phyloP scores from a whole-genome alignment of 2,113 vertebrate genomes.

The Leptodactylus fuscus region DNA sequence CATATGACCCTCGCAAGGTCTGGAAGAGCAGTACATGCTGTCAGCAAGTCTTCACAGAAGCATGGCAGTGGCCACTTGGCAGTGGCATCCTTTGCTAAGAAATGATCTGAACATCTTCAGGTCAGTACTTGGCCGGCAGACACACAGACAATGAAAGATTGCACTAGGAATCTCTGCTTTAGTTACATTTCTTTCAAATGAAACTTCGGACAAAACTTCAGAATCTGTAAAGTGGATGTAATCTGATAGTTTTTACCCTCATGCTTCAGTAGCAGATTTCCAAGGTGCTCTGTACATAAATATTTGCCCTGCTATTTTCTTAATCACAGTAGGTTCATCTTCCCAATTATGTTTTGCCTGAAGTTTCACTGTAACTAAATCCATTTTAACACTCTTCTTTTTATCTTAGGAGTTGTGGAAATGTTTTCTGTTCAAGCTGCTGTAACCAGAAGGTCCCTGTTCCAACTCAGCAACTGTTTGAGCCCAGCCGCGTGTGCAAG shows the following conservation, averaged over 20 bases:
- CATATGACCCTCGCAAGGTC: no score
- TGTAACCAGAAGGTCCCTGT: constrained; percentile 98
- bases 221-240: no score
- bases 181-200: no score
- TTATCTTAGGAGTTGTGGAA: constrained; percentile 91
- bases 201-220: no score
- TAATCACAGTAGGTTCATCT: no score
- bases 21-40: no score
- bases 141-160: background rate
- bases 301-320: no score
- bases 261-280: no score
- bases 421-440: constrained; percentile 96
- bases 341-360: no score
- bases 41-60: background rate
- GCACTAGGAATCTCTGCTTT: background rate
- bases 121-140: background rate
- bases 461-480: constrained; percentile 96
- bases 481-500: constrained; percentile 94
- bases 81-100: background rate
- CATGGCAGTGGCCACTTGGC: background rate
- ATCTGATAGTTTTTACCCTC: no score
- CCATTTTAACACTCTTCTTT: constrained; percentile 39
- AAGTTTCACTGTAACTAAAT: background rate
- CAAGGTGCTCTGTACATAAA: no score
- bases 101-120: background rate